A percentile compares a stretch with the other conserved stretches of the same genome.
Conservation (phyloP, 2,113 vertebrate species). For the Crotalus viridis region DNA sequence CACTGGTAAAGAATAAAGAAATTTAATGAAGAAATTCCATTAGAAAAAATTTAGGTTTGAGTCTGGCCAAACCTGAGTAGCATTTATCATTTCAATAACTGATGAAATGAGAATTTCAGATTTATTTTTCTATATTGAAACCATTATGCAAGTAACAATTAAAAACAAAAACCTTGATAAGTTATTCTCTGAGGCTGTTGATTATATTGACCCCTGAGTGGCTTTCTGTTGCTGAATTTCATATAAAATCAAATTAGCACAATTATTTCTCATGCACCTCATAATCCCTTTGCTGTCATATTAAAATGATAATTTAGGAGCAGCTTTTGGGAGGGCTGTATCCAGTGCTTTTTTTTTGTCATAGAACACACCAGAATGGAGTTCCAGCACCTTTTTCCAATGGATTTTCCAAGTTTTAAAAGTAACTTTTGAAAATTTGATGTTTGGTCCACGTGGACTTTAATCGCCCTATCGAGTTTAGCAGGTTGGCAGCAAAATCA, state of each 20-base stretch:
- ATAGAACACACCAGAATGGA: too few species aligned
- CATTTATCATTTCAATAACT: neutral
- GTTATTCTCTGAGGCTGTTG: neutral
- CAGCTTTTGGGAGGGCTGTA: neutral
- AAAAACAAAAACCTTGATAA: neutral
- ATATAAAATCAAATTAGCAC: neutral
- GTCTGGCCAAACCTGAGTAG: neutral
- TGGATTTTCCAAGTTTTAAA: too few species aligned
- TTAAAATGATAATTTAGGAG: neutral
- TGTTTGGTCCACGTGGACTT: too few species aligned
- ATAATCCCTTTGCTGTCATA: neutral
- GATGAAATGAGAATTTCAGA: neutral
- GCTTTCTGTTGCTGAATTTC: neutral
- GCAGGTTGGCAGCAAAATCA: too few species aligned
- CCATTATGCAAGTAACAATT: neutral
- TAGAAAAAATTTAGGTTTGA: neutral
- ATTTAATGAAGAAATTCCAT: conserved; percentile 18
- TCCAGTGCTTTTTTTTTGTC: too few species aligned
- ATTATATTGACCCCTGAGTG: neutral
- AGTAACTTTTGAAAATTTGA: too few species aligned
- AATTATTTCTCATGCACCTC: neutral
- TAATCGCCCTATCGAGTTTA: too few species aligned
- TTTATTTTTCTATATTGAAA: neutral
- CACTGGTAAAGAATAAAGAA: neutral
- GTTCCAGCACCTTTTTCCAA: too few species aligned